Evolutionary conservation across 2,113 vertebrate genomes (phyloP), one percentile per base, ranked within the genome.

Genomic region (Cavia aperea): DNA sequence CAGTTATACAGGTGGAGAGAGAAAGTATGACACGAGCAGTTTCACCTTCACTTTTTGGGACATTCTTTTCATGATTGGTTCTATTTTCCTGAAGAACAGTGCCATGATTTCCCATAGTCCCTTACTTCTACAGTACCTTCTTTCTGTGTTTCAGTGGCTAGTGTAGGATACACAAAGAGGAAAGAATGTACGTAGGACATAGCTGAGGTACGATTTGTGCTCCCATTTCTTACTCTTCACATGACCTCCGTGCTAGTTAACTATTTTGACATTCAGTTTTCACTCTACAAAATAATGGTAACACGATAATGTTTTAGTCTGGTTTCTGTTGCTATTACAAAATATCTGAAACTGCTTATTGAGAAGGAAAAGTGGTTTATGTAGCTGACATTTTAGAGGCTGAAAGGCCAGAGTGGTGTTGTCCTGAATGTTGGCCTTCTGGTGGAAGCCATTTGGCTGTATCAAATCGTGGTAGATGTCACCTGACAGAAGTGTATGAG

Each of bases 101-200:
- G n/a, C 62, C 51, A 1, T 24, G 10, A 78, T 43, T 29, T 66
- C 68, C 39, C 29, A 66, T 3, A 33, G 26, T 51, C 46, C 31
- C 49, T 83, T 39, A 56, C 4, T n/a, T 58, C n/a, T 4, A 13
- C 62, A n/a, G 29, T 68, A 63, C 9, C 16, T 68, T 26, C n/a
- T 90, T 82, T 83, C 75, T 86, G 23, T 8, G 19, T 68, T n/a
- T 65, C 31, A 58, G 29, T 46, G 43, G 15, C 39, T 18, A 26
- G 0, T 1, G 51, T 12, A 12, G 9, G 10, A 0, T 6, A 29
- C 31, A 63, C 58, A 36, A 18, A 78, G 31, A 78, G 29, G 13
- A 33, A 7, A 62, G 24, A 73, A 4, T 4, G 1, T 11, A 49
- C n/a, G 56, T 31, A 90, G 29, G 36, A 36, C 5, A n/a, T 23